These are phyloP conservation scores for Clarias platycephalus DNA, from an alignment of 2,797 vertebrate genomes.

Conservation along the genomic window DNA sequence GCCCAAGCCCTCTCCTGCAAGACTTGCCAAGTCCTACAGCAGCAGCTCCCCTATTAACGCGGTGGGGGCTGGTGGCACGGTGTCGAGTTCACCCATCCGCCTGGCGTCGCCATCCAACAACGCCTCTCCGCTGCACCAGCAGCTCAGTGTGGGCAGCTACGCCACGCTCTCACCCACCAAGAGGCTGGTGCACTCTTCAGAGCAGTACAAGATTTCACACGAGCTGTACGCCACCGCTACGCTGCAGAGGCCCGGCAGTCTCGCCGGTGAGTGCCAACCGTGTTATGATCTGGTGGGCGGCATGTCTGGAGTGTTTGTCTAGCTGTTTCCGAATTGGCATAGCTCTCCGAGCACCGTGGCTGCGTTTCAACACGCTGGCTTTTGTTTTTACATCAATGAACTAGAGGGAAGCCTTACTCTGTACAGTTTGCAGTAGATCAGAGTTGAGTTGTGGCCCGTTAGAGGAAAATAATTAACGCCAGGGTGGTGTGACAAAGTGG, in stretches of 20 bases:
- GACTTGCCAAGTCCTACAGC: constrained; percentile 96
- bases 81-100: constrained; percentile 80
- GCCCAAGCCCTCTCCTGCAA: constrained; percentile 88
- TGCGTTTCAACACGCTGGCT: background rate
- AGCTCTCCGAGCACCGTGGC: background rate
- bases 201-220: constrained; percentile 95
- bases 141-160: constrained; percentile 95
- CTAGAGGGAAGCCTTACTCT: background rate
- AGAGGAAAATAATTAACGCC: background rate
- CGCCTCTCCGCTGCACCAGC: constrained; percentile 91
- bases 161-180: constrained; percentile 96
- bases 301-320: constrained; percentile 29
- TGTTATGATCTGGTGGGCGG: constrained; percentile 30
- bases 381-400: constrained; percentile 27
- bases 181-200: constrained; percentile 90
- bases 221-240: constrained; percentile 95
- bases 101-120: constrained; percentile 88
- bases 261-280: constrained; percentile 81
- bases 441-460: background rate
- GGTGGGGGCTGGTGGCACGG: constrained; percentile 74
- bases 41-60: constrained; percentile 86
- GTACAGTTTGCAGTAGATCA: background rate
- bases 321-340: constrained; percentile 16
- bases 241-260: constrained; percentile 92
- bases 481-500: background rate